These are phyloP conservation scores for Heterodera schachtii DNA, from an alignment of 1,140 invertebrate genomes.

Conservation along the genomic window DNA sequence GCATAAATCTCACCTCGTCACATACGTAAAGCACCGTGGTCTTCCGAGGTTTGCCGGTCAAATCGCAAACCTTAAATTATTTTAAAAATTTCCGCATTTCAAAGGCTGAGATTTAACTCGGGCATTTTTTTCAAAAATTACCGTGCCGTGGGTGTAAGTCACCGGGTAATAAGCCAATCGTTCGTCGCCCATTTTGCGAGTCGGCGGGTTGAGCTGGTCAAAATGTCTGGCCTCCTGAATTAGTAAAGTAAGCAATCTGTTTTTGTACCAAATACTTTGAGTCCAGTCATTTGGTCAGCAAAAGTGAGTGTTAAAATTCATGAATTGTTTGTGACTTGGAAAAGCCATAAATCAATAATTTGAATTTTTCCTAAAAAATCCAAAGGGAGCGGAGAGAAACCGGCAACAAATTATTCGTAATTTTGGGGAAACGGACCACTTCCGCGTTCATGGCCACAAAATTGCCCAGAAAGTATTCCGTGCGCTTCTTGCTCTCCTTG, in stretches of 20 bases:
- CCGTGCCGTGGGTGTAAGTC: constrained; percentile 40
- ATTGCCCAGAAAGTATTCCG: constrained; percentile 48
- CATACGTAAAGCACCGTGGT: constrained; percentile 65
- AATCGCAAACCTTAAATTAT: constrained; percentile 75
- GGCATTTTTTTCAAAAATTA: no score
- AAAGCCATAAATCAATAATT: no score
- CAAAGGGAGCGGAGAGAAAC: background rate
- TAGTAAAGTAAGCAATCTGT: background rate
- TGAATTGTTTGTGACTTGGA: no score
- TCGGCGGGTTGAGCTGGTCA: constrained; percentile 65
- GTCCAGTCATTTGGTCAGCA: no score
- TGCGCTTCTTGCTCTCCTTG: constrained; percentile 72
- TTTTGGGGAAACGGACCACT: constrained; percentile 18
- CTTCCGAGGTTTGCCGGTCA: constrained; percentile 72
- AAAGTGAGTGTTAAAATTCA: no score
- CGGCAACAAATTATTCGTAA: no score
- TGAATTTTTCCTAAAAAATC: no score
- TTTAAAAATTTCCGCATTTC: constrained; percentile 7
- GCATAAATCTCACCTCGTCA: constrained; percentile 64
- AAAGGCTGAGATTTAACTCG: no score
- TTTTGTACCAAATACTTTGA: no score
- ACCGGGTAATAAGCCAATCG: constrained; percentile 74
- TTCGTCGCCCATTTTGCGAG: constrained; percentile 81
- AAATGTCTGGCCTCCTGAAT: constrained; percentile 41
- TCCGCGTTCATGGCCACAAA: constrained; percentile 19